These are phyloP conservation scores for Apostichopus parvimensis DNA, from an alignment of 35 echinoderm and acorn worm genomes.

Conservation along the genomic window DNA sequence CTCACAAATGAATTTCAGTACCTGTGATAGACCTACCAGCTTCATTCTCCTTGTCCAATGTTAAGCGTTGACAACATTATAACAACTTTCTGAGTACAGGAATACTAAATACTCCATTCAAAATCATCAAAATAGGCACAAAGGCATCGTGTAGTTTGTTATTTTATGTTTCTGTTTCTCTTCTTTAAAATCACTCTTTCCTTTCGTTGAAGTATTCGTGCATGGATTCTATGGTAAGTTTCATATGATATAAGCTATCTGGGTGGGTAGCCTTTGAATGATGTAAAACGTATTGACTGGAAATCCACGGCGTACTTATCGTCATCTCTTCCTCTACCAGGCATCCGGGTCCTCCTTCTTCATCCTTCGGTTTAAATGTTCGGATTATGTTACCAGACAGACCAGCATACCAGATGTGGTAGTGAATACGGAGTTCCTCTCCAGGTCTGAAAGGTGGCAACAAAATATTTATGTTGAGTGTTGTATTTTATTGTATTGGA, in stretches of 20 bases:
- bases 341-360: conserved; percentile 45
- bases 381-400: conserved; percentile 31
- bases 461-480: no score
- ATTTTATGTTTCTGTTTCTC: no score
- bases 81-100: no score
- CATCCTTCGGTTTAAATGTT: conserved; percentile 13
- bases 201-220: conserved; percentile 46
- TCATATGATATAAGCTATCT: conserved; percentile 38
- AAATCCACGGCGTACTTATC: conserved; percentile 13
- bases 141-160: no score
- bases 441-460: conserved; percentile 18
- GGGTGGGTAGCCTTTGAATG: conserved; percentile 41
- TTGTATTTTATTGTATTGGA: no score
- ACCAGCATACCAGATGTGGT: conserved; percentile 43
- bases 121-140: no score
- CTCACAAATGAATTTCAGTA: no score
- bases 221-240: conserved; percentile 42
- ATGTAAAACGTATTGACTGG: conserved; percentile 20
- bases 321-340: conserved; percentile 24
- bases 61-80: no score
- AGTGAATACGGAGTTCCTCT: conserved; percentile 15
- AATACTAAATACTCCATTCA: no score
- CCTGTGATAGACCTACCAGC: no score
- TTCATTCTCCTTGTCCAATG: no score
- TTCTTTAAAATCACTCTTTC: neutral